phyloP scores from a whole-genome alignment of 2,797 vertebrate genomes.

The Periophthalmus magnuspinnatus region DNA sequence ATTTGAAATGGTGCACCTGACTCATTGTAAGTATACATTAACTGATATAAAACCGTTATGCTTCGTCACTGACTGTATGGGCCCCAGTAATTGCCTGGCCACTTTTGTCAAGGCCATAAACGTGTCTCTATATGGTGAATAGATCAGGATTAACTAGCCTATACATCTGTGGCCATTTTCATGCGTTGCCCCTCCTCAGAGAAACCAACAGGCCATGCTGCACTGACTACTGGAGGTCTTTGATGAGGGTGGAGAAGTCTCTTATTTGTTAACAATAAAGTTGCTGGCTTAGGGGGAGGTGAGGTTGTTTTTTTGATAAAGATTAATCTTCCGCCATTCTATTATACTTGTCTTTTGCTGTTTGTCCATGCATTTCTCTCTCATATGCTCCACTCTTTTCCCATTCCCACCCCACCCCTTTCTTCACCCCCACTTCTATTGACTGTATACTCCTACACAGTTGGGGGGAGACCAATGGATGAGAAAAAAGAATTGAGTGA shows the following conservation, averaged over 20 bases:
- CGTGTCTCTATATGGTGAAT: slow-evolving; percentile 63
- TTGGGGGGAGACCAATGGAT: slow-evolving; percentile 53
- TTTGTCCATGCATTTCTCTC: slow-evolving; percentile 52
- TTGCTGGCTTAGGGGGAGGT: slow-evolving; percentile 66
- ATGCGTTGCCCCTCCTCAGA: slow-evolving; percentile 60
- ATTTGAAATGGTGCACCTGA: slow-evolving; percentile 12
- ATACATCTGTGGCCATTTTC: slow-evolving; percentile 76
- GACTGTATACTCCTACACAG: slow-evolving; percentile 74
- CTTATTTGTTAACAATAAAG: slow-evolving; percentile 81
- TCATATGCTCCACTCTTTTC: slow-evolving; percentile 44
- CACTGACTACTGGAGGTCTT: slow-evolving; percentile 76
- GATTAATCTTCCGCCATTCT: slow-evolving; percentile 80
- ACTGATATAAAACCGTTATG: slow-evolving; percentile 20
- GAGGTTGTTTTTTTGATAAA: slow-evolving; percentile 69
- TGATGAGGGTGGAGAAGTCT: slow-evolving; percentile 69
- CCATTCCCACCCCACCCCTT: slow-evolving; percentile 59
- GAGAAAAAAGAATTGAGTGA: slow-evolving; percentile 40
- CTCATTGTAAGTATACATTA: slow-evolving; percentile 28
- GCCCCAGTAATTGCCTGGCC: slow-evolving; percentile 33
- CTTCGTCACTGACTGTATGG: slow-evolving; percentile 38
- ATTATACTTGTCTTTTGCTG: slow-evolving; percentile 67
- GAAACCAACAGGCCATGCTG: slow-evolving; percentile 70
- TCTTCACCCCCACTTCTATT: slow-evolving; percentile 61
- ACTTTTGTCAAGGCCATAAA: slow-evolving; percentile 55
- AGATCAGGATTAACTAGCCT: slow-evolving; percentile 67